phyloP scores from a whole-genome alignment of 2,797 vertebrate genomes.

The Amazonetta brasiliensis region DNA sequence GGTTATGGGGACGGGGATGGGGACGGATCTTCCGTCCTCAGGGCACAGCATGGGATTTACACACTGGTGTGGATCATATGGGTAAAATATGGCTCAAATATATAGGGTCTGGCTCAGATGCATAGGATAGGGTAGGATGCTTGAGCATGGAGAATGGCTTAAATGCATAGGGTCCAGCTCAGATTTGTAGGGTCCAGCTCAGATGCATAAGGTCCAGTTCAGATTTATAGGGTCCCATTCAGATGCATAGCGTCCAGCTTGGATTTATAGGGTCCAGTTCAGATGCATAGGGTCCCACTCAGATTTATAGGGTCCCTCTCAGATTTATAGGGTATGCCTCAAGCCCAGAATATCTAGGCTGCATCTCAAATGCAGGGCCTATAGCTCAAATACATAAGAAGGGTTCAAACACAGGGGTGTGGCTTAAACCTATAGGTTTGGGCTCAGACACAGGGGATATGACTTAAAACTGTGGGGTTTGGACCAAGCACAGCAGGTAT shows the following conservation, averaged over 20 bases:
- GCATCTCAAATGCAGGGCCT: too few species aligned
- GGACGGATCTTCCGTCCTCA: not conserved
- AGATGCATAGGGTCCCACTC: rapidly evolving
- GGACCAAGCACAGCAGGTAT: not conserved
- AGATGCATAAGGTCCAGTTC: rapidly evolving
- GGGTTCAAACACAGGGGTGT: too few species aligned
- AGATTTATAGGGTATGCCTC: too few species aligned
- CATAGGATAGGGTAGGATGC: not conserved
- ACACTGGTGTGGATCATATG: not conserved
- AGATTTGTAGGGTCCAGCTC: not conserved
- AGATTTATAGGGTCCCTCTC: rapidly evolving
- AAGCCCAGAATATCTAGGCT: too few species aligned
- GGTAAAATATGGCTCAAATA: rapidly evolving
- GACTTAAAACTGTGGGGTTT: not conserved
- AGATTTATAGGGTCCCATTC: too few species aligned
- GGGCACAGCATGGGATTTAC: not conserved
- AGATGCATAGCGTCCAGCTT: too few species aligned
- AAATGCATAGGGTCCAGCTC: too few species aligned
- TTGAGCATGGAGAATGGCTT: not conserved
- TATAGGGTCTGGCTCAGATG: rapidly evolving
- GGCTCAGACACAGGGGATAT: too few species aligned
- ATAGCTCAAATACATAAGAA: too few species aligned
- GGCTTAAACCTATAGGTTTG: too few species aligned
- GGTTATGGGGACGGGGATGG: rapidly evolving
- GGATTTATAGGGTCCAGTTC: too few species aligned